These are phyloP conservation scores for Ophion slaviceki DNA, from an alignment of 2,888 invertebrate genomes.

Conservation along the genomic window DNA sequence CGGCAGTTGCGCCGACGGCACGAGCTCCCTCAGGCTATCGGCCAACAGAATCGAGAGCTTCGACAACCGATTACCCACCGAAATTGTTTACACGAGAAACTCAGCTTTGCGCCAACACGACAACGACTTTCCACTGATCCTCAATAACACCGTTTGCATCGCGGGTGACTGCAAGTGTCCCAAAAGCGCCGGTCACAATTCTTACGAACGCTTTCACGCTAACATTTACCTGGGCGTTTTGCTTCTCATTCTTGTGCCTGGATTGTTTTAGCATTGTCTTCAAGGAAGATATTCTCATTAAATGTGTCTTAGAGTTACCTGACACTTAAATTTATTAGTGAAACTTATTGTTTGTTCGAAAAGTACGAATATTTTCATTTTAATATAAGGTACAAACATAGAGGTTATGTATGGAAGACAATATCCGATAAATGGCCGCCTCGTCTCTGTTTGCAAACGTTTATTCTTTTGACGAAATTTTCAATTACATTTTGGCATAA, in stretches of 20 bases:
- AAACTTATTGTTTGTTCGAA: too few species aligned
- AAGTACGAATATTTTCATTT: too few species aligned
- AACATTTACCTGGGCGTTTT: constrained; percentile 65
- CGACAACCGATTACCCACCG: constrained; percentile 75
- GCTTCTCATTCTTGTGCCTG: constrained; percentile 58
- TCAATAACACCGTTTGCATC: constrained; percentile 76
- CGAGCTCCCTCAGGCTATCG: constrained; percentile 75
- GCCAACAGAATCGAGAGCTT: constrained; percentile 70
- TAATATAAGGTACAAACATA: too few species aligned
- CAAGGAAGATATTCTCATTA: not conserved
- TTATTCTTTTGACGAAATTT: too few species aligned
- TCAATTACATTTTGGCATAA: too few species aligned
- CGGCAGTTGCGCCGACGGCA: constrained; percentile 75
- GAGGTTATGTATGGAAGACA: too few species aligned
- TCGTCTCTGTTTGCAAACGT: too few species aligned
- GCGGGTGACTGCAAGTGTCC: constrained; percentile 77
- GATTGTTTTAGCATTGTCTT: constrained; percentile 47
- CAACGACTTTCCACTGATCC: constrained; percentile 53
- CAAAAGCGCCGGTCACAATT: constrained; percentile 68
- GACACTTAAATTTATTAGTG: too few species aligned
- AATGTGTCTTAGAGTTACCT: not conserved
- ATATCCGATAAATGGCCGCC: too few species aligned
- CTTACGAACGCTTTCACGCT: constrained; percentile 58
- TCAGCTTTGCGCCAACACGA: constrained; percentile 20
- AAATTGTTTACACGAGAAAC: constrained; percentile 73